A percentile compares a stretch with the other conserved stretches of the same genome.
phyloP scores from a whole-genome alignment of 2,888 invertebrate species.

The Parnassius mnemosyne region DNA sequence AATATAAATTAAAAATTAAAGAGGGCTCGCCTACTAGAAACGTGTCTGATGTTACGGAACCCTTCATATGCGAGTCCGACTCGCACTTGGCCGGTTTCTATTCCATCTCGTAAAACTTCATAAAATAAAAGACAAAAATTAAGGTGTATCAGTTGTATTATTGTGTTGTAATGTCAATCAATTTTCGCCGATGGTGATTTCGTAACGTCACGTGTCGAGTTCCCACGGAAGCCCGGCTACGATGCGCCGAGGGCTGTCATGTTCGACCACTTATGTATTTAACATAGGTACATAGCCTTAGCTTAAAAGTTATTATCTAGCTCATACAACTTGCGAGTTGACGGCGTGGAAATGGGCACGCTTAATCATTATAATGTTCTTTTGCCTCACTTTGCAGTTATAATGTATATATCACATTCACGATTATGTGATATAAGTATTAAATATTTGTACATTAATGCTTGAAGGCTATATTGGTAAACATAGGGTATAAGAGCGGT shows the following conservation, averaged over 20 bases:
- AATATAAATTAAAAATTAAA: too few species aligned
- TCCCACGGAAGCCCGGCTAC: conserved; percentile 77
- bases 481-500: too few species aligned
- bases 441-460: too few species aligned
- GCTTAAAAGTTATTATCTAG: conserved; percentile 77
- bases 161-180: conserved; percentile 63
- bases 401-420: conserved; percentile 1
- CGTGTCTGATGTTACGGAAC: too few species aligned
- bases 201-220: conserved; percentile 73
- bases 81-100: too few species aligned
- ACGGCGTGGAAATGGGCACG: conserved; percentile 73
- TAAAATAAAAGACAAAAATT: neutral
- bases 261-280: conserved; percentile 77
- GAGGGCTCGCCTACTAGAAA: too few species aligned
- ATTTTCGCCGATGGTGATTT: conserved; percentile 74
- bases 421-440: too few species aligned
- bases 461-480: too few species aligned
- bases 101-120: too few species aligned
- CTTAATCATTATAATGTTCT: conserved; percentile 65
- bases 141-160: neutral
- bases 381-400: conserved; percentile 11
- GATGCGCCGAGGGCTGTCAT: conserved; percentile 75
- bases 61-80: too few species aligned
- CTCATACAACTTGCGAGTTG: conserved; percentile 71
- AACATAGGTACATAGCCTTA: conserved; percentile 71